Conservation (phyloP, 2,797 vertebrate genomes). For the Esox masquinongy region DNA sequence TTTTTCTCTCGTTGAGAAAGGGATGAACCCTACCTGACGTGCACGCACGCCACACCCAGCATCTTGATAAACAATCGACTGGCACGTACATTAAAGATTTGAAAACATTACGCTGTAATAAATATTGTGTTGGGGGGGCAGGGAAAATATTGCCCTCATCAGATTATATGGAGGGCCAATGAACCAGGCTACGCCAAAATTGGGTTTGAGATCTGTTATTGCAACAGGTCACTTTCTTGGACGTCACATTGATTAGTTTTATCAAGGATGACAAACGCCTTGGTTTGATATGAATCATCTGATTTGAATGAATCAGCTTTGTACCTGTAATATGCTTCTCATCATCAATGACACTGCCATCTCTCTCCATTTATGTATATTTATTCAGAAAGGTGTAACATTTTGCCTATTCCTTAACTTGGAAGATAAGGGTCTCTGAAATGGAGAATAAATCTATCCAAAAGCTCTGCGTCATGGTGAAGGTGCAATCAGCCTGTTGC, state of each 20-base stretch:
- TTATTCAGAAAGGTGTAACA: too few relatives aligned
- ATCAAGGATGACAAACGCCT: slow-evolving; percentile 25
- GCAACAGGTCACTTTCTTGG: slow-evolving; percentile 23
- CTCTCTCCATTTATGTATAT: too few relatives aligned
- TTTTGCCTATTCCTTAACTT: too few relatives aligned
- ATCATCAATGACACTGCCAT: slow-evolving; percentile 6
- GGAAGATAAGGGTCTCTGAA: too few relatives aligned
- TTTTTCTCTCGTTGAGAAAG: slow-evolving; percentile 76
- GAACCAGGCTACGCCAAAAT: slow-evolving; percentile 39
- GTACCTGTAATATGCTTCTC: background rate
- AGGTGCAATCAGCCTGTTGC: too few relatives aligned
- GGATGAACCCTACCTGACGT: slow-evolving; percentile 70
- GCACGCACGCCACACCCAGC: slow-evolving; percentile 55
- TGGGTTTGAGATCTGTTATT: slow-evolving; percentile 37
- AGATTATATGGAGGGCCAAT: slow-evolving; percentile 54
- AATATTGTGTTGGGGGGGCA: slow-evolving; percentile 70
- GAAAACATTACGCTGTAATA: slow-evolving; percentile 93
- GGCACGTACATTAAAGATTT: slow-evolving; percentile 93
- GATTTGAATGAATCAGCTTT: background rate
- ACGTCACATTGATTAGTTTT: background rate
- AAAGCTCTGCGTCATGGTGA: too few relatives aligned
- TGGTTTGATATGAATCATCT: slow-evolving; percentile 8
- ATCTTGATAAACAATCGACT: slow-evolving; percentile 90
- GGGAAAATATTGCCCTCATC: slow-evolving; percentile 67
- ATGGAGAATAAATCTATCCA: too few relatives aligned